Evolutionary conservation across 2,113 vertebrate species (phyloP), one percentile per base, ranked within the genome.

Genomic region (Callocephalon fimbriatum): DNA sequence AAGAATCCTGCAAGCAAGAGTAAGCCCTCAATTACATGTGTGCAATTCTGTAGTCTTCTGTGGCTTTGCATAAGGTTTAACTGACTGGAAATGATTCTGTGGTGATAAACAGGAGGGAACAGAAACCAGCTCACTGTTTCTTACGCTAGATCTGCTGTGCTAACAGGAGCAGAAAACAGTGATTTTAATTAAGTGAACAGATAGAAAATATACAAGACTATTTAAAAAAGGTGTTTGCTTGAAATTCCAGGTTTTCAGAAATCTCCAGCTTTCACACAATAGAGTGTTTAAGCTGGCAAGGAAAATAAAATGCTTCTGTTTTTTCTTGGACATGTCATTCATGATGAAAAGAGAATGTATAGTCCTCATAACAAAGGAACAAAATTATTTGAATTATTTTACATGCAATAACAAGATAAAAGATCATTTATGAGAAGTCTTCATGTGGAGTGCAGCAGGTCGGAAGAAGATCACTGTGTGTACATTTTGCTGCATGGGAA

Each of bases 101-200:
- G 58, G 47, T 88, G 73, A 58, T 70, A 82, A 96, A 76, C 53
- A 86, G 58, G 53, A 85, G 26, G 53, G 37, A 93, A 56, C 4
- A 76, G 62, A 91, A 93, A 53, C 16, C 48, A 87, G 40, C 7
- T 27, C n/a, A 27, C 65, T 44, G 51, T 38, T 93, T 65, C 56
- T 95, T 93, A 20, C 68, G 70, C 58, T 82, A 65, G 51, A 70
- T 86, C 61, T 80, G 53, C 63, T 80, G n/a, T 80, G 59, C 72
- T 88, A 89, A 81, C 22, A 86, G 72, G 27, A 92, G 35, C 68
- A 79, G 80, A 95, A 79, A 58, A 31, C 20, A 5, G 37, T 61
- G 38, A 58, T 83, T 94, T 88, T 94, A 73, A 96, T 93, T 79
- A 90, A 73, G 37, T 56, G 37, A 95, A 61, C 18, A 75, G 48